These are phyloP conservation scores for Pomatostomus ruficeps DNA, from an alignment of 2,113 vertebrate genomes.

Conservation along the genomic window DNA sequence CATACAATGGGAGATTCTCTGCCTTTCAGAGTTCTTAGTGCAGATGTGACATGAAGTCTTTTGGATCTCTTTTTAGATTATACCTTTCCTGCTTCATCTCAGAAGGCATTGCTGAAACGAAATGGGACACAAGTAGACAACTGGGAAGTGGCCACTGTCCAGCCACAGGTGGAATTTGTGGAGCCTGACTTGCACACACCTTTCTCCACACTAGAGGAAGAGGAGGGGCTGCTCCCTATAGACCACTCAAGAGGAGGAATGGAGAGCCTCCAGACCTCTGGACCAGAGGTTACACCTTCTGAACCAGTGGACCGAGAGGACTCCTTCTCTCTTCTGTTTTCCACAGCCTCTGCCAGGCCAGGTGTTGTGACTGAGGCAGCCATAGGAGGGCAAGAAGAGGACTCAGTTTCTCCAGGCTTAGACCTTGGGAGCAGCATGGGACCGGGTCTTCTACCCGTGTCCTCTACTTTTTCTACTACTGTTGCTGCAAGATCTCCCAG, in stretches of 20 bases:
- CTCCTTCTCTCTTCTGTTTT: conserved; percentile 12
- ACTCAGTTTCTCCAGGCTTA: conserved; percentile 49
- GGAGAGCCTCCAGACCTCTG: not conserved
- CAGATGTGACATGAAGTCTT: not conserved
- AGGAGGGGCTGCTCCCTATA: conserved; percentile 73
- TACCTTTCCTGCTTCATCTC: conserved; percentile 67
- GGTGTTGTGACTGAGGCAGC: not conserved
- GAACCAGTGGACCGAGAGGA: conserved; percentile 26
- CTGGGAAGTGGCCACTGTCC: conserved; percentile 30
- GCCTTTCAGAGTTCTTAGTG: not conserved
- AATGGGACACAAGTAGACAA: conserved; percentile 46
- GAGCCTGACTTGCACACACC: conserved; percentile 54
- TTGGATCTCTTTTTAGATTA: conserved; percentile 68
- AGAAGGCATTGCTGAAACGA: conserved; percentile 43
- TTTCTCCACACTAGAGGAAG: conserved; percentile 62
- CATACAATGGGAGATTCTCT: not conserved
- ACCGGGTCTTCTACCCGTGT: conserved; percentile 30
- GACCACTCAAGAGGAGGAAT: conserved; percentile 52
- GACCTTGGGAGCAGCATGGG: conserved; percentile 70
- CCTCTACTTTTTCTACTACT: conserved; percentile 40
- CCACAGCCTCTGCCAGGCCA: not conserved
- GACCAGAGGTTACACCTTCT: not conserved
- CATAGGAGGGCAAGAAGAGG: conserved; percentile 47
- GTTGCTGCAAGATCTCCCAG: not conserved
- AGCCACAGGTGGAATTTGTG: conserved; percentile 34